Base-by-base conservation (phyloP, 1,140 invertebrate species). In the Diachasma alloeum region DNA sequence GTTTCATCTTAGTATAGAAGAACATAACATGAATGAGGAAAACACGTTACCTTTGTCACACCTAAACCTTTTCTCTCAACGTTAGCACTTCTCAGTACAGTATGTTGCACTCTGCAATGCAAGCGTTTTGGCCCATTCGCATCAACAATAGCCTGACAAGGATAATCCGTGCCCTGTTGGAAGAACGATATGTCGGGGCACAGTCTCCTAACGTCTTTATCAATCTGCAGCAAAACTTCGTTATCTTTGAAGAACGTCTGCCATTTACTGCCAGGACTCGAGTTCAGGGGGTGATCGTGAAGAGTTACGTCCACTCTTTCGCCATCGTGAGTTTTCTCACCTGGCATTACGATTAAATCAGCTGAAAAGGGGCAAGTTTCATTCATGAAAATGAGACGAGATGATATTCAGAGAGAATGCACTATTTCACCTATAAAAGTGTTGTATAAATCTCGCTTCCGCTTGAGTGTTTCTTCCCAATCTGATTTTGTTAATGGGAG, bases 101-200 rank as follows among this genome's bases (percentile, higher is more conserved):
- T 94, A 79, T 96, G 93, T 80, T 97, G 95, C 13, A 99, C 97
- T 82, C 97, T 91, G 82, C 94, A 94, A 81, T 98, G 96, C 26
- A 99, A 90, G 78, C 96, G 90, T 83, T 96, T 94, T 31, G 93
- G 92, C 4, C 94, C 94, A 83, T 92, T 93, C 81, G 92, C 93
- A 86, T 93, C 91, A 0, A 95, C 93, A 82, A 97, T 94, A 81
- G 88, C 92, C 78, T 91, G 81, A 84, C 95, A 96, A 19, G 96
- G 97, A 90, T 93, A 97, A 72, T 97, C 95, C 8, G 96, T 97
- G 8, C 96, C 93, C 87, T 94, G 95, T 91, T 98, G 97, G 88
- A 99, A 99, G 88, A 99, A 99, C 74, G 96, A 97, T 86, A 99
- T 97, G 86, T 99, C 97, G 66, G 98, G 97, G 90, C 96, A 99